Conservation (phyloP, 2,113 vertebrate genomes). For the Bubo bubo region DNA sequence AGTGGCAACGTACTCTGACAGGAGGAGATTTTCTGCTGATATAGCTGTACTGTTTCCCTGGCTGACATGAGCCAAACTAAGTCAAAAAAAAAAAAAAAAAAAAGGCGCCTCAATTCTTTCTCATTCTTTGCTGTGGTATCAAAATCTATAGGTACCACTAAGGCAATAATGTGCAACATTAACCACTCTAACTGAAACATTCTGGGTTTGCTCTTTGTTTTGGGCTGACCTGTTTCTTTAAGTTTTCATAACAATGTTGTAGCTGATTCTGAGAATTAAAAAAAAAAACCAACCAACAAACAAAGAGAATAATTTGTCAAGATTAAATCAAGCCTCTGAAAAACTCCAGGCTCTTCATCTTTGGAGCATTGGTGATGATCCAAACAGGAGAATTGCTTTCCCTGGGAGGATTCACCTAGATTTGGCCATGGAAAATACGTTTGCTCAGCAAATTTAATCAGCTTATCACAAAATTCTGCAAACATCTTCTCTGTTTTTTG, state of each 20-base stretch:
- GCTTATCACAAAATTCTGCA: slow-evolving; percentile 19
- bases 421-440: slow-evolving; percentile 27
- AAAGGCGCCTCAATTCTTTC: neutral
- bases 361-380: slow-evolving; percentile 5
- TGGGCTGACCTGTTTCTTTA: neutral
- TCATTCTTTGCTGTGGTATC: neutral
- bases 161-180: neutral
- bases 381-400: slow-evolving; percentile 29
- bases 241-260: neutral
- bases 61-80: neutral
- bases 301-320: neutral
- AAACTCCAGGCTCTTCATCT: slow-evolving; percentile 39
- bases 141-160: neutral
- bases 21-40: neutral
- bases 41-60: neutral
- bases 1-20: neutral
- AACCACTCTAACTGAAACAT: neutral
- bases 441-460: slow-evolving; percentile 47
- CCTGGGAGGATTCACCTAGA: slow-evolving; percentile 35
- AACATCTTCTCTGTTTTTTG: neutral
- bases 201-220: neutral
- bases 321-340: slow-evolving; percentile 49
- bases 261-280: neutral
- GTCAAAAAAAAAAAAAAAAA: too few species aligned
- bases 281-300: neutral